These are phyloP conservation scores for Sebastes trivittatus DNA, from an alignment of 2,797 vertebrate species.

Conservation along the genomic window DNA sequence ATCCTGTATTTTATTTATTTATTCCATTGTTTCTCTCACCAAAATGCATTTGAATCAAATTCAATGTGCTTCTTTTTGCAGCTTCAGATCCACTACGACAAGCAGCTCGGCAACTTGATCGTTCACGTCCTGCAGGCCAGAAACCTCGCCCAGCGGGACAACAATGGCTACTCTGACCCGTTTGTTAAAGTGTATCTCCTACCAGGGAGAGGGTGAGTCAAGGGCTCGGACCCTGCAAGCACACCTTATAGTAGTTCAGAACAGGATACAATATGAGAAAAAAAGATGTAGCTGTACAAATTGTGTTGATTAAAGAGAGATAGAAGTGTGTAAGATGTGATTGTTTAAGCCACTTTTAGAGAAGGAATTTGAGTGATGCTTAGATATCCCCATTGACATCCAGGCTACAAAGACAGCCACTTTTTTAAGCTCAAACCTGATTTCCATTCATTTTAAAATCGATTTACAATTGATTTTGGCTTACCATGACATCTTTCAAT, in stretches of 20 bases:
- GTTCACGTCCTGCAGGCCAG: slow-evolving; percentile 98
- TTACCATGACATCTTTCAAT: slow-evolving; percentile 62
- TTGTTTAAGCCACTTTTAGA: background rate
- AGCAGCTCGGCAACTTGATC: slow-evolving; percentile 96
- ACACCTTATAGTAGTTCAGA: background rate
- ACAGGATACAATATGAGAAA: background rate
- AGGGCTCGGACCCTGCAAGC: slow-evolving; percentile 11
- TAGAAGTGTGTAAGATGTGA: background rate
- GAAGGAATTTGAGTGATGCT: background rate
- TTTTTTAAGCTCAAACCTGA: slow-evolving; percentile 38
- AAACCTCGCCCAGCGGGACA: slow-evolving; percentile 92
- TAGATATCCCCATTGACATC: slow-evolving; percentile 16
- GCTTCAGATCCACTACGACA: slow-evolving; percentile 99
- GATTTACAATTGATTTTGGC: slow-evolving; percentile 67
- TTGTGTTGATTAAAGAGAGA: background rate
- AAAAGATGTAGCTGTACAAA: background rate
- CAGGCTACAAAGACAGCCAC: slow-evolving; percentile 10
- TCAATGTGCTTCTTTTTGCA: slow-evolving; percentile 63
- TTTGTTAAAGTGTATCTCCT: slow-evolving; percentile 99
- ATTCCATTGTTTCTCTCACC: background rate
- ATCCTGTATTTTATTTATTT: background rate
- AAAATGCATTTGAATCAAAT: slow-evolving; percentile 13
- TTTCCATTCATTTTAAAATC: slow-evolving; percentile 67
- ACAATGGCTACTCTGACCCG: slow-evolving; percentile 96
- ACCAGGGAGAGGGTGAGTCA: slow-evolving; percentile 96